Conservation (phyloP, 2,113 vertebrate genomes). For the Protobothrops flavoviridis region DNA sequence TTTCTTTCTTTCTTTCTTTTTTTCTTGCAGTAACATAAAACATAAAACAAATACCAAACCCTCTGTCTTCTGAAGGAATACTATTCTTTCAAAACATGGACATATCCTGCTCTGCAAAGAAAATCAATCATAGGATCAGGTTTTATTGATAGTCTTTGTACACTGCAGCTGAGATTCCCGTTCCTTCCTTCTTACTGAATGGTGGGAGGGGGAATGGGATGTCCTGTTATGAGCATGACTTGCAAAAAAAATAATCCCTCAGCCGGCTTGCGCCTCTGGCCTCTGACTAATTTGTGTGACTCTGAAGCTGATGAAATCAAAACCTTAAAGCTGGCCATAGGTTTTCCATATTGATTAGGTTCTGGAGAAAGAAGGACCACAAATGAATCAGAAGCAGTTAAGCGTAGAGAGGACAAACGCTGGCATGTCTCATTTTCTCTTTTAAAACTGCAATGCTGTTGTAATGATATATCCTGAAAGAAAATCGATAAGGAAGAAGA, state of each 20-base stretch:
- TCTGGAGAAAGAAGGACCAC: background rate
- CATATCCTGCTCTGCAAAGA: background rate
- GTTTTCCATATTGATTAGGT: background rate
- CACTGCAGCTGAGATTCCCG: background rate
- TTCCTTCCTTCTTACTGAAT: background rate
- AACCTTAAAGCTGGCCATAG: background rate
- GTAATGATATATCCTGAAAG: background rate
- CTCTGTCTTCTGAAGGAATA: background rate
- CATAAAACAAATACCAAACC: background rate
- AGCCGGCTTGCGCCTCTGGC: background rate
- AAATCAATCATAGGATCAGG: background rate
- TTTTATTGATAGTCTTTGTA: background rate
- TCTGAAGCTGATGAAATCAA: conserved; percentile 6
- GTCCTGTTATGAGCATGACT: background rate
- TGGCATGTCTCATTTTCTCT: background rate
- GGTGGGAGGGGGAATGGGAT: background rate
- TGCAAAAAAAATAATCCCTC: background rate
- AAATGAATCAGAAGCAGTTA: conserved; percentile 1
- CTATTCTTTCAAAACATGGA: background rate
- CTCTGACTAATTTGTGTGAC: background rate
- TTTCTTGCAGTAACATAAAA: background rate
- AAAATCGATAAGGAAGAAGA: background rate
- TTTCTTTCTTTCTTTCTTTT: background rate
- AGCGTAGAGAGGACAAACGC: background rate
- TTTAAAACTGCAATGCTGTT: background rate